Percentiles rank a stretch among this genome's conserved stretches.
These are phyloP conservation scores for Nematopogon swammerdamellus DNA, from an alignment of 2,888 invertebrate species.

Conservation along the genomic window DNA sequence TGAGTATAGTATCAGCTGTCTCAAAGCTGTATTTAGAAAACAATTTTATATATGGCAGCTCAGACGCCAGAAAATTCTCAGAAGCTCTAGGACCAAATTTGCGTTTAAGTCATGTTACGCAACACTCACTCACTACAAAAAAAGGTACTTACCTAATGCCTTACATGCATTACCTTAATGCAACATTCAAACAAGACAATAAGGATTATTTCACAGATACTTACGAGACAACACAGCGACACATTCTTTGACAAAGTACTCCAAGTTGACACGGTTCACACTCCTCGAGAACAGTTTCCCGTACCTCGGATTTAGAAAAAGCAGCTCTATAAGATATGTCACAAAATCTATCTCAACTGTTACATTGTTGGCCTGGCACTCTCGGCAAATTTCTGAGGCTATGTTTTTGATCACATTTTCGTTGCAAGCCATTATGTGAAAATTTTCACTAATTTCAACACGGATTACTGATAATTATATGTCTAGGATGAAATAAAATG, in stretches of 20 bases:
- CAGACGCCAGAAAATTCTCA: too few relatives aligned
- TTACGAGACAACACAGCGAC: slow-evolving; percentile 42
- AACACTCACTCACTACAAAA: too few relatives aligned
- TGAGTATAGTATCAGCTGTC: too few relatives aligned
- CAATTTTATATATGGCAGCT: too few relatives aligned
- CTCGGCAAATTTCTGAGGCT: slow-evolving; percentile 54
- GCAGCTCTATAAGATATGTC: slow-evolving; percentile 46
- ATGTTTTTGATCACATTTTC: slow-evolving; percentile 55
- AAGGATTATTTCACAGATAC: slow-evolving; percentile 12
- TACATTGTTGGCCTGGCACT: slow-evolving; percentile 39
- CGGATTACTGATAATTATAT: background rate
- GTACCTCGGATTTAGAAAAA: slow-evolving; percentile 55
- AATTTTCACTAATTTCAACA: background rate
- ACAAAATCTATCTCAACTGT: slow-evolving; percentile 47
- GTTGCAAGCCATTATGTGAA: slow-evolving; percentile 32
- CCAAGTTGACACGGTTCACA: slow-evolving; percentile 43
- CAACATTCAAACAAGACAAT: too few relatives aligned
- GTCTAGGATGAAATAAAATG: too few relatives aligned
- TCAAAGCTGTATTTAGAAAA: too few relatives aligned
- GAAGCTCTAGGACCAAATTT: too few relatives aligned
- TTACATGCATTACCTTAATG: too few relatives aligned
- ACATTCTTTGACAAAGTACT: slow-evolving; percentile 51
- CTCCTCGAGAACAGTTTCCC: slow-evolving; percentile 45
- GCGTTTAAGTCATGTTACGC: too few relatives aligned
- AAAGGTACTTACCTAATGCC: too few relatives aligned